Conservation (phyloP, 2,888 invertebrate species). For the Mimas tiliae region DNA sequence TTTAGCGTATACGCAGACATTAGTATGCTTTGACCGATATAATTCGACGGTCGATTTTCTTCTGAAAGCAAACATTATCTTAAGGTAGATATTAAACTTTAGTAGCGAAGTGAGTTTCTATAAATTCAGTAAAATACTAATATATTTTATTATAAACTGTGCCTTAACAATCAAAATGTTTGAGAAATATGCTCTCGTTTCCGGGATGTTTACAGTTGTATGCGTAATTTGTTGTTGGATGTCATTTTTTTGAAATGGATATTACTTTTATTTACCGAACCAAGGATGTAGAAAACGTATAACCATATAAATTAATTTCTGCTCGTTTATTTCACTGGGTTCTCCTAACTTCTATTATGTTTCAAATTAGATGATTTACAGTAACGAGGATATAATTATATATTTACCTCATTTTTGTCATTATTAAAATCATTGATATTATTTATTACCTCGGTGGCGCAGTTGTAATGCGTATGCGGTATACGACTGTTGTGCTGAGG, state of each 20-base stretch:
- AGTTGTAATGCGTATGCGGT: no score
- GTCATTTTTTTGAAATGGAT: background rate
- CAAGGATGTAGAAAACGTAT: background rate
- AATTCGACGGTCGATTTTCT: background rate
- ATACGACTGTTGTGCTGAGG: no score
- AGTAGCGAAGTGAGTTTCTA: no score
- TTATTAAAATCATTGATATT: no score
- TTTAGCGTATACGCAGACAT: conserved; percentile 46
- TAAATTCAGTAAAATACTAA: background rate
- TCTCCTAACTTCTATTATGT: no score
- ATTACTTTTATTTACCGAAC: background rate
- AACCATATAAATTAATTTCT: no score
- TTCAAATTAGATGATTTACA: no score
- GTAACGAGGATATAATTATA: no score
- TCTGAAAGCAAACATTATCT: background rate
- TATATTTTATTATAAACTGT: background rate
- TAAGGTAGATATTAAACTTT: no score
- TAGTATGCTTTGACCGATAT: conserved; percentile 28
- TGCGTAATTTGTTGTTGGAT: background rate
- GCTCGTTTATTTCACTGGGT: no score
- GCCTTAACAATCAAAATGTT: conserved; percentile 22
- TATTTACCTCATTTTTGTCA: no score
- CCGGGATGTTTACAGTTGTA: conserved; percentile 15
- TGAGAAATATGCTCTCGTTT: conserved; percentile 11
- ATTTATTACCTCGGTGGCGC: no score